Evolutionary conservation across 2,888 invertebrate species (phyloP).

Genomic region (Apeira syringaria): DNA sequence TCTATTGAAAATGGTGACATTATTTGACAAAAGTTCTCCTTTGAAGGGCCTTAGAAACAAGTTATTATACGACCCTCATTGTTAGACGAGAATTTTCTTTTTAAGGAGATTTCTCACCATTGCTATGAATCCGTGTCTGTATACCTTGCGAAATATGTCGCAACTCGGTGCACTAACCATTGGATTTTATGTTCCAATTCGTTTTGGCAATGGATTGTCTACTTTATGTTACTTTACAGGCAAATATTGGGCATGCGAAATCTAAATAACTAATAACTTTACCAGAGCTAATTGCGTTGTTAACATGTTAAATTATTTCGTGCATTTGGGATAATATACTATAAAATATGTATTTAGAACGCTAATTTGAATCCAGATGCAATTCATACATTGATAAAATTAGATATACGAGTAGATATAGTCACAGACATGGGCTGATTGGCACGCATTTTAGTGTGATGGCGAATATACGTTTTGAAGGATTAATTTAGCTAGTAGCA

Average conservation of each 20-base stretch:
- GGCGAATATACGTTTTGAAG: too few relatives aligned
- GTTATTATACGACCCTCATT: too few relatives aligned
- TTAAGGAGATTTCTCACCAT: slow-evolving; percentile 22
- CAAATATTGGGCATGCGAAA: slow-evolving; percentile 17
- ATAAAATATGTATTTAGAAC: slow-evolving; percentile 17
- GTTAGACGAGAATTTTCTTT: slow-evolving; percentile 14
- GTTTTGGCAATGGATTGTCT: slow-evolving; percentile 7
- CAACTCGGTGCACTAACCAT: background rate
- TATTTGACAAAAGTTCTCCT: too few relatives aligned
- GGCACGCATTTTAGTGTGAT: too few relatives aligned
- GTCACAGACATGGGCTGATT: too few relatives aligned
- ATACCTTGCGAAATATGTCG: slow-evolving; percentile 19
- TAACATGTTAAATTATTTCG: slow-evolving; percentile 3
- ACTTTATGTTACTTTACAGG: slow-evolving; percentile 8
- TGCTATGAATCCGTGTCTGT: slow-evolving; percentile 8
- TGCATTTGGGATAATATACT: background rate
- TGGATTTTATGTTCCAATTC: slow-evolving; percentile 12
- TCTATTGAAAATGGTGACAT: too few relatives aligned
- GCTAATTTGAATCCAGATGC: slow-evolving; percentile 3
- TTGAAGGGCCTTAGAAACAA: too few relatives aligned
- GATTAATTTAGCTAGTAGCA: too few relatives aligned
- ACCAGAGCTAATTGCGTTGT: slow-evolving; percentile 8
- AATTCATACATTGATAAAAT: slow-evolving; percentile 7
- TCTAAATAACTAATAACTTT: slow-evolving; percentile 14
- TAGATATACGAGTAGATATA: too few relatives aligned